These are phyloP conservation scores for Akabosia matsudoensis DNA, from an alignment of 1,140 invertebrate species.

Conservation along the genomic window DNA sequence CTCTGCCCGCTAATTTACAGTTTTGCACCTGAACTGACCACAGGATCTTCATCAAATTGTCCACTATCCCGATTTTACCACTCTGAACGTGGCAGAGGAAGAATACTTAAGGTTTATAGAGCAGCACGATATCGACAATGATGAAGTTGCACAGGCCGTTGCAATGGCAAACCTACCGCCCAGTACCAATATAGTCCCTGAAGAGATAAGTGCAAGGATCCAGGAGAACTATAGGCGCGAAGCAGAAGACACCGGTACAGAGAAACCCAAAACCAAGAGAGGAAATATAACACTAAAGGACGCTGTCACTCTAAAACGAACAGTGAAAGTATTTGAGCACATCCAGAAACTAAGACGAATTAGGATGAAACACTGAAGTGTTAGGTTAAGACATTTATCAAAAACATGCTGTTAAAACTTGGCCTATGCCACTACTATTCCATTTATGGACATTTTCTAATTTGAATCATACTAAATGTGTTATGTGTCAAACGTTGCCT, in stretches of 20 bases:
- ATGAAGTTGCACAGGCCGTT: not conserved
- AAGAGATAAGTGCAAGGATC: not conserved
- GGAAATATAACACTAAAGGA: not conserved
- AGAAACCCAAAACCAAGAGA: not conserved
- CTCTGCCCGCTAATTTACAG: not conserved
- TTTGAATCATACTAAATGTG: too few relatives aligned
- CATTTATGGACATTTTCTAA: too few relatives aligned
- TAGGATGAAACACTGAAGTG: too few relatives aligned
- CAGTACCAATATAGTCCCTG: not conserved
- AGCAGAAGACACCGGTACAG: not conserved
- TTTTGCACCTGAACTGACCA: not conserved
- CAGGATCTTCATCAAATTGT: constrained; percentile 3
- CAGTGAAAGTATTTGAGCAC: not conserved
- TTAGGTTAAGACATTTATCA: too few relatives aligned
- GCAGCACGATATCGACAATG: not conserved
- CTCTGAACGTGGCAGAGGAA: not conserved
- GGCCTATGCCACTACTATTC: too few relatives aligned
- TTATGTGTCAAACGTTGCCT: too few relatives aligned
- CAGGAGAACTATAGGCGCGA: not conserved
- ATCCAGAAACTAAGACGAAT: too few relatives aligned
- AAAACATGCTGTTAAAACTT: too few relatives aligned
- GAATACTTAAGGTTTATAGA: not conserved
- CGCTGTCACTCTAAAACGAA: not conserved
- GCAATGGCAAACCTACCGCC: not conserved
- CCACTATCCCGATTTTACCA: constrained; percentile 13